Conservation (phyloP, 2,113 vertebrate genomes). For the Pleuronectes platessa region DNA sequence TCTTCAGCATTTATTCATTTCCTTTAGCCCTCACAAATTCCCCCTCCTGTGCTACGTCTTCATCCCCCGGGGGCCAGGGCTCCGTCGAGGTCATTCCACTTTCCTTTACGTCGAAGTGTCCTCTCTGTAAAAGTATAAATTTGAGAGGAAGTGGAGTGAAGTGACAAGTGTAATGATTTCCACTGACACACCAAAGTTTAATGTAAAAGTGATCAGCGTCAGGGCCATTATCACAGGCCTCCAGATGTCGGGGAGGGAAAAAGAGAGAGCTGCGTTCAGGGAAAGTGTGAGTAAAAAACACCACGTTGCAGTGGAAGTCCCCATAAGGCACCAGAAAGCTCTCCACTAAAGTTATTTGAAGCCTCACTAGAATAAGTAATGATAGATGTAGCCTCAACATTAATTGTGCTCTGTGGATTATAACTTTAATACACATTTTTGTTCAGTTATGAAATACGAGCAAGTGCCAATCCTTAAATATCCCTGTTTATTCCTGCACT, state of each 20-base stretch:
- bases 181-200: constrained; percentile 57
- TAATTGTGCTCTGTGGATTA: constrained; percentile 25
- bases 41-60: constrained; percentile 48
- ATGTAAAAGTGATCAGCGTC: constrained; percentile 59
- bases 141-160: constrained; percentile 54
- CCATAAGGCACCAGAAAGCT: constrained; percentile 27
- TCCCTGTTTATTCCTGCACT: constrained; percentile 16
- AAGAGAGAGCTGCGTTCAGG: constrained; percentile 47
- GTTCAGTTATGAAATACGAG: constrained; percentile 12
- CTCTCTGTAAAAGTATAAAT: constrained; percentile 33
- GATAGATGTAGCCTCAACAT: constrained; percentile 30
- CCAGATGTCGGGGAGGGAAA: constrained; percentile 55
- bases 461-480: constrained; percentile 29
- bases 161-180: constrained; percentile 65
- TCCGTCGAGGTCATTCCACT: constrained; percentile 56
- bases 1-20: constrained; percentile 53
- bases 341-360: constrained; percentile 44
- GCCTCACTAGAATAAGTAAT: constrained; percentile 36
- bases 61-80: constrained; percentile 30
- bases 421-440: constrained; percentile 8
- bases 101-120: constrained; percentile 50
- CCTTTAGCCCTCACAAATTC: constrained; percentile 51
- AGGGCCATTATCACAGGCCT: constrained; percentile 53
- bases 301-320: constrained; percentile 37
- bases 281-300: constrained; percentile 62